These are phyloP conservation scores for Encarsia formosa DNA, from an alignment of 2,888 invertebrate genomes.

Conservation along the genomic window DNA sequence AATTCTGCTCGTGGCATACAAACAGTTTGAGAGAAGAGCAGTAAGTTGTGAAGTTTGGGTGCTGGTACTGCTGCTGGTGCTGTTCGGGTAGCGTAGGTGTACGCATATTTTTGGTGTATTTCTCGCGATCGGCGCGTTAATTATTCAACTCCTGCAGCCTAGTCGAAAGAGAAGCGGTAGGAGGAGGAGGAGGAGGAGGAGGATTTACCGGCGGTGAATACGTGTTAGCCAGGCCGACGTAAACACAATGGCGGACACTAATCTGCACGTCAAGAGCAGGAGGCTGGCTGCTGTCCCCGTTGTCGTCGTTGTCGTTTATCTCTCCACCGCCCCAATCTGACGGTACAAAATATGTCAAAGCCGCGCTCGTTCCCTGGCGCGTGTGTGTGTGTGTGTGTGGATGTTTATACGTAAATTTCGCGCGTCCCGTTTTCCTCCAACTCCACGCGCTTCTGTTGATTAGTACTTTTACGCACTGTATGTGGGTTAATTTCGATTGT, in stretches of 20 bases:
- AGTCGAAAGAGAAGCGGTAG: constrained; percentile 4
- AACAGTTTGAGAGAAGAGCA: too few relatives aligned
- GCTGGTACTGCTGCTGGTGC: too few relatives aligned
- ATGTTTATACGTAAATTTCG: too few relatives aligned
- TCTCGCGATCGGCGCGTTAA: constrained; percentile 27
- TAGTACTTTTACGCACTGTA: too few relatives aligned
- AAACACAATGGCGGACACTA: constrained; percentile 52
- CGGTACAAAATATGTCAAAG: constrained; percentile 51
- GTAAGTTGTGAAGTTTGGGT: too few relatives aligned
- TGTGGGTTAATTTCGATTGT: too few relatives aligned
- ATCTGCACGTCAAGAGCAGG: constrained; percentile 51
- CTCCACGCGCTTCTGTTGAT: too few relatives aligned
- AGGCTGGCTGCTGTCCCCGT: constrained; percentile 31
- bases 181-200: background rate
- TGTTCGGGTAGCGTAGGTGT: too few relatives aligned
- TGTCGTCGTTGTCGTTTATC: constrained; percentile 17
- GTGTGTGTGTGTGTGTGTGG: background rate
- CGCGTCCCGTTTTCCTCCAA: too few relatives aligned
- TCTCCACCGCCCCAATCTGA: constrained; percentile 41
- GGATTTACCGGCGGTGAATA: constrained; percentile 11
- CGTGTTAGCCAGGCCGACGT: constrained; percentile 50
- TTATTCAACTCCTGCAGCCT: too few relatives aligned
- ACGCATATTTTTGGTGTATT: too few relatives aligned
- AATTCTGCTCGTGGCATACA: too few relatives aligned
- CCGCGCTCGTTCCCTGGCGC: constrained; percentile 1